Evolutionary conservation across 2,113 vertebrate species (phyloP).

Genomic region (Pseudois nayaur): DNA sequence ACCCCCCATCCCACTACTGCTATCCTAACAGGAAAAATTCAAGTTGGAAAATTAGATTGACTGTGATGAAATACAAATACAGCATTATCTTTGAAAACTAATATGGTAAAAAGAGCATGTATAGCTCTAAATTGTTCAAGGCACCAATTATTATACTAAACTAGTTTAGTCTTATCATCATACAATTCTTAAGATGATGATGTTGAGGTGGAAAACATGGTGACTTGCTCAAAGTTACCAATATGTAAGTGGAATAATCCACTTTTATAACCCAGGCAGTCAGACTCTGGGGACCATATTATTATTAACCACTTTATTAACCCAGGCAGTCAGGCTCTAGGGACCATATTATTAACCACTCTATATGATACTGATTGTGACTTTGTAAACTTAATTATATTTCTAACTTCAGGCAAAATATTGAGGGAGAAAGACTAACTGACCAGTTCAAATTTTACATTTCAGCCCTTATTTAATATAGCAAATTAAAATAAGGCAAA

Average conservation of each 20-base stretch:
- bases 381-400: neutral
- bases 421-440: neutral
- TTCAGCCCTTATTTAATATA: neutral
- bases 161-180: neutral
- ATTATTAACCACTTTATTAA: neutral
- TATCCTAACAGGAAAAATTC: neutral
- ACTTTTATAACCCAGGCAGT: neutral
- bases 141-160: neutral
- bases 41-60: neutral
- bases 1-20: neutral
- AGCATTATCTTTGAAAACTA: neutral
- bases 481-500: neutral
- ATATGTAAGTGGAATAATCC: neutral
- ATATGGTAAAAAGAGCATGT: neutral
- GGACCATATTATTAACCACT: neutral
- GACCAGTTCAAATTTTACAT: neutral
- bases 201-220: neutral
- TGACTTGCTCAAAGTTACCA: neutral
- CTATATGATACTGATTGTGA: neutral
- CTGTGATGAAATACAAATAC: neutral
- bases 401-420: neutral
- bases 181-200: neutral
- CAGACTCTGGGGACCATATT: neutral
- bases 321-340: neutral
- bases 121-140: neutral